phyloP scores from a whole-genome alignment of 2,888 invertebrate genomes.

The Ophion costatus region DNA sequence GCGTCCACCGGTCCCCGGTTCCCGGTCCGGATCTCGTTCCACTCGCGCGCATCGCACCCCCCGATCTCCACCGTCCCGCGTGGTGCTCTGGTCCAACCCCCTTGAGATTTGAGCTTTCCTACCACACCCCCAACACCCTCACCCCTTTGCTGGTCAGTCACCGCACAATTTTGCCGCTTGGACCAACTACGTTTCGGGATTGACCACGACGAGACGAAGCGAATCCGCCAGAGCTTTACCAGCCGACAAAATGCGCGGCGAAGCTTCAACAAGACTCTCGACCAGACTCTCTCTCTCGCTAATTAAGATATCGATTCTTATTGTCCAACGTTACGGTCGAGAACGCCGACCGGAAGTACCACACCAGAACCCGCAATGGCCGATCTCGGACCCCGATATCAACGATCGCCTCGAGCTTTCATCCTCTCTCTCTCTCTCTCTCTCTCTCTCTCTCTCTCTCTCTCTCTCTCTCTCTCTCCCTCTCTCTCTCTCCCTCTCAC shows the following conservation, averaged over 20 bases:
- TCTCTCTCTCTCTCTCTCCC: conserved; percentile 59
- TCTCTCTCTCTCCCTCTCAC: neutral
- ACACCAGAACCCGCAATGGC: conserved; percentile 54
- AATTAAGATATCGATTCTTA: conserved; percentile 84
- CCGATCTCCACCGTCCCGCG: conserved; percentile 23
- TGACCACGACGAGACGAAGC: conserved; percentile 45
- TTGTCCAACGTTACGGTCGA: conserved; percentile 74
- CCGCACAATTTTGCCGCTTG: conserved; percentile 41
- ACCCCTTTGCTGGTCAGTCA: conserved; percentile 58
- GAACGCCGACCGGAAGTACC: conserved; percentile 76
- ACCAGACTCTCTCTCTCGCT: conserved; percentile 74
- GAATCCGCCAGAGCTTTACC: conserved; percentile 40
- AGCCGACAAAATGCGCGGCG: conserved; percentile 32
- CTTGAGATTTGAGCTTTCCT: conserved; percentile 47
- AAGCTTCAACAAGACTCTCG: conserved; percentile 34
- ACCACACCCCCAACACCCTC: conserved; percentile 38
- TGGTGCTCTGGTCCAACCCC: conserved; percentile 66
- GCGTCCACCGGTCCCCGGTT: conserved; percentile 78
- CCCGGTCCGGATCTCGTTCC: conserved; percentile 77
- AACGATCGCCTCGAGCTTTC: conserved; percentile 59
- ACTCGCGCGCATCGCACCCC: conserved; percentile 57
- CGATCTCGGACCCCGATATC: conserved; percentile 67
- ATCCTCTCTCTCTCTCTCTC: conserved; percentile 40
- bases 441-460: conserved; percentile 59
- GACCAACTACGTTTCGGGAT: conserved; percentile 26